These are phyloP conservation scores for Synaphobranchus kaupii DNA, from an alignment of 2,797 vertebrate species.

Conservation along the genomic window DNA sequence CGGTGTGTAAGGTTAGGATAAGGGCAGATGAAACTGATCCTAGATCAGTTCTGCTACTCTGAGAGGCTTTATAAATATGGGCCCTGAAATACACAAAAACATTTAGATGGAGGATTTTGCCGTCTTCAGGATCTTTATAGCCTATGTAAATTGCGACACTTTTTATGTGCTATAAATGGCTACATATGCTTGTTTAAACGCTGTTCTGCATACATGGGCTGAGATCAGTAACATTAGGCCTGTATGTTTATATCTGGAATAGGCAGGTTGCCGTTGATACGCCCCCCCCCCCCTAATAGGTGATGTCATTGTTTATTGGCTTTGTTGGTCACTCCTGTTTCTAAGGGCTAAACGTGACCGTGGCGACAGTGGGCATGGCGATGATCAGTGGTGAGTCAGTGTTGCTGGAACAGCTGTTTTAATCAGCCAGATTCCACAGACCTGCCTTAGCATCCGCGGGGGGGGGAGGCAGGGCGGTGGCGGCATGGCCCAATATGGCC, in stretches of 20 bases:
- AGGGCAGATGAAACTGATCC: not conserved
- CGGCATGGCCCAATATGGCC: not conserved
- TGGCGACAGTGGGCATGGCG: not conserved
- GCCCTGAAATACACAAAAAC: not conserved
- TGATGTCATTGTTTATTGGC: not conserved
- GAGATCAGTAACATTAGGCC: conserved; percentile 35
- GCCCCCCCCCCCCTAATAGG: not conserved
- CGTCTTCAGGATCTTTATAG: not conserved
- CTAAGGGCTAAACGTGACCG: conserved; percentile 15
- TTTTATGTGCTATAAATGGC: no score
- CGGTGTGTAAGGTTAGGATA: not conserved
- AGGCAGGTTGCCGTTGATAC: not conserved
- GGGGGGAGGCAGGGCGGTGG: not conserved
- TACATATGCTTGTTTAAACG: no score
- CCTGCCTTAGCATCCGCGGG: not conserved
- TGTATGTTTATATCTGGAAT: not conserved
- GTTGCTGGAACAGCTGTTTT: conserved; percentile 33
- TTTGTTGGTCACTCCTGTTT: not conserved
- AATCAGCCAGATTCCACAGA: not conserved
- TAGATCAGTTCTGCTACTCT: not conserved
- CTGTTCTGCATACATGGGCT: no score
- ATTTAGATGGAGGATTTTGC: not conserved
- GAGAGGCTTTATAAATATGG: not conserved
- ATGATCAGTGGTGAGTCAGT: conserved; percentile 24
- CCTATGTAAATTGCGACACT: not conserved